Percentiles rank a stretch among this genome's conserved stretches.
These are phyloP conservation scores for Diachasma alloeum DNA, from an alignment of 1,140 invertebrate species.

Conservation along the genomic window DNA sequence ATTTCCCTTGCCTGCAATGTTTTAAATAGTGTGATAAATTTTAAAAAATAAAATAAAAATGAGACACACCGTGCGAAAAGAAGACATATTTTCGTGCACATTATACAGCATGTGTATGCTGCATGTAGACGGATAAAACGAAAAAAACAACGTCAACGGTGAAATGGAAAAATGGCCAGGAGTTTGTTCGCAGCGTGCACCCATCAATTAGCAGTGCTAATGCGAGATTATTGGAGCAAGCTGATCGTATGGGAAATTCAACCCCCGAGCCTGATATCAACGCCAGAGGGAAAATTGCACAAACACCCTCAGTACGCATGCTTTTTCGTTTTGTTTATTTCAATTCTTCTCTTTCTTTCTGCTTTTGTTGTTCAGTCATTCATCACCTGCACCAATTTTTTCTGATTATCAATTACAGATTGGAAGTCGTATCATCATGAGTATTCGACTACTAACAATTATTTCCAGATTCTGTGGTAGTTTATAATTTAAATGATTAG, in stretches of 20 bases:
- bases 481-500: background rate
- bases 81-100: slow-evolving; percentile 41
- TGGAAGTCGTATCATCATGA: background rate
- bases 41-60: background rate
- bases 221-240: slow-evolving; percentile 57
- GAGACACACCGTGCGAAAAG: background rate
- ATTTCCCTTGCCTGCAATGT: background rate
- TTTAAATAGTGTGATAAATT: background rate
- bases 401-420: background rate
- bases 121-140: slow-evolving; percentile 62
- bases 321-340: slow-evolving; percentile 37
- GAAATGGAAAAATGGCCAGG: slow-evolving; percentile 60
- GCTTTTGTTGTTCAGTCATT: background rate
- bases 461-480: background rate
- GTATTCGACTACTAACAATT: background rate
- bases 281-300: slow-evolving; percentile 50
- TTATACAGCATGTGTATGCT: slow-evolving; percentile 64
- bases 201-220: slow-evolving; percentile 54
- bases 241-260: slow-evolving; percentile 54
- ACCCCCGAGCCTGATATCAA: slow-evolving; percentile 54
- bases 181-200: slow-evolving; percentile 57
- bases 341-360: background rate
- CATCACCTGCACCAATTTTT: background rate
- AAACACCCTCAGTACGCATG: slow-evolving; percentile 62
- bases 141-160: slow-evolving; percentile 47